phyloP scores from a whole-genome alignment of 1,140 invertebrate genomes.

The Bactericera cockerelli region DNA sequence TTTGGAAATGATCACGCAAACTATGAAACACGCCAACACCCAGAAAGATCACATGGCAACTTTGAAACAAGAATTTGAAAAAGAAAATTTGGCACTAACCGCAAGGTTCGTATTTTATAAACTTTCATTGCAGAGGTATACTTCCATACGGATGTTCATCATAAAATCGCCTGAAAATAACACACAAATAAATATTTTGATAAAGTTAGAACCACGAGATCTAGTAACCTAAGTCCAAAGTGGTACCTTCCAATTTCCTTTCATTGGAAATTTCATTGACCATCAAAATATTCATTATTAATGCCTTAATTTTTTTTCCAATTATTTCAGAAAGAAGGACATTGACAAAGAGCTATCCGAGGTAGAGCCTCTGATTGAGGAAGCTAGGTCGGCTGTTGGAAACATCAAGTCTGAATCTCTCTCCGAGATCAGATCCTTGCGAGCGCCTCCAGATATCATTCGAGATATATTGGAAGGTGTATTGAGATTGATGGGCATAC shows the following conservation, averaged over 20 bases:
- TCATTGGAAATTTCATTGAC: too few species aligned
- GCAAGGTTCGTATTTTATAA: too few species aligned
- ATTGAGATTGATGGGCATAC: constrained; percentile 90
- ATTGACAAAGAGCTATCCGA: constrained; percentile 86
- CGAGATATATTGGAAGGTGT: constrained; percentile 95
- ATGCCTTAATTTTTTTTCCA: too few species aligned
- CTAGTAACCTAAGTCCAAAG: too few species aligned
- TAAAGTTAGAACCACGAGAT: too few species aligned
- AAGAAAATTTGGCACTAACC: constrained; percentile 70
- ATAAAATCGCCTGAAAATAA: too few species aligned
- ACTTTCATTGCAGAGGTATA: too few species aligned
- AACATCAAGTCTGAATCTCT: constrained; percentile 88
- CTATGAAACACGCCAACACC: constrained; percentile 81
- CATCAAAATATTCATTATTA: too few species aligned
- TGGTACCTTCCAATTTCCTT: too few species aligned
- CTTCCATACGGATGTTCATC: too few species aligned
- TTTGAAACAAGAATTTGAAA: constrained; percentile 72
- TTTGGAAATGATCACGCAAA: constrained; percentile 82
- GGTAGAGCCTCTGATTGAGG: constrained; percentile 80
- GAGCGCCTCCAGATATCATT: constrained; percentile 93
- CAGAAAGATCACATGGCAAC: constrained; percentile 86
- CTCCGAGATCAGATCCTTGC: constrained; percentile 84
- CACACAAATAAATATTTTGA: too few species aligned
- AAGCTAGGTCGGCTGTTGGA: constrained; percentile 78
- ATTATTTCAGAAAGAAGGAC: constrained; percentile 53